A percentile compares a stretch with the other conserved stretches of the same genome.
Evolutionary conservation across 2,113 vertebrate species (phyloP).

Genomic region (Equus przewalskii): DNA sequence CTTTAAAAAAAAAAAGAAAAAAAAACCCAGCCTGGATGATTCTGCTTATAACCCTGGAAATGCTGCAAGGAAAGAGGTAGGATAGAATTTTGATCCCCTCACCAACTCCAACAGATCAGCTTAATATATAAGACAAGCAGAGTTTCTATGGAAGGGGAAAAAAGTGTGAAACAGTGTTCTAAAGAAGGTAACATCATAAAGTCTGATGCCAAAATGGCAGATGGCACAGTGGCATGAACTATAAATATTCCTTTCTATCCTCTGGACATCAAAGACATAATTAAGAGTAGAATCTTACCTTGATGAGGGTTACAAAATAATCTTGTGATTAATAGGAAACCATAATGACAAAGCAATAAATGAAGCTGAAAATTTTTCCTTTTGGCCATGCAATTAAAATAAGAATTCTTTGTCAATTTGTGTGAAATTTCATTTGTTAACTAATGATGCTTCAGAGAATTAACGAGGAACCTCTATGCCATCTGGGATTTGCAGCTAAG

Average conservation of each 20-base stretch:
- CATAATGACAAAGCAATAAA: background rate
- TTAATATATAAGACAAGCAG: background rate
- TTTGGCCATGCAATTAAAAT: background rate
- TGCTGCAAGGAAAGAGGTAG: background rate
- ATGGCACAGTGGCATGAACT: background rate
- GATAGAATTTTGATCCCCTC: background rate
- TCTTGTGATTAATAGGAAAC: background rate
- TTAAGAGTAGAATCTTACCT: background rate
- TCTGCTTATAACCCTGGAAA: background rate
- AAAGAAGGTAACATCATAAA: background rate
- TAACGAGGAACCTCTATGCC: background rate
- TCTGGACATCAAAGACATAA: background rate
- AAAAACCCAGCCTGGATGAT: background rate
- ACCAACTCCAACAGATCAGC: rapidly evolving
- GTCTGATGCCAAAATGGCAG: background rate
- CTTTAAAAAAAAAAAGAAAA: no score
- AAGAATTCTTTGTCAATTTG: background rate
- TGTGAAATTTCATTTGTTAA: background rate
- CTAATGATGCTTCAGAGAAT: background rate
- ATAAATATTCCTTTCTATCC: background rate
- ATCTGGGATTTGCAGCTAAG: background rate
- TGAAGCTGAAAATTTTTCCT: background rate
- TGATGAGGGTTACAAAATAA: background rate
- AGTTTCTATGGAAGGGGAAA: background rate
- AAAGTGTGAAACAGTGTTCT: background rate